Evolutionary conservation across 2,113 vertebrate species (phyloP), one percentile per base, ranked within the genome.

Genomic region (Macquaria australasica): DNA sequence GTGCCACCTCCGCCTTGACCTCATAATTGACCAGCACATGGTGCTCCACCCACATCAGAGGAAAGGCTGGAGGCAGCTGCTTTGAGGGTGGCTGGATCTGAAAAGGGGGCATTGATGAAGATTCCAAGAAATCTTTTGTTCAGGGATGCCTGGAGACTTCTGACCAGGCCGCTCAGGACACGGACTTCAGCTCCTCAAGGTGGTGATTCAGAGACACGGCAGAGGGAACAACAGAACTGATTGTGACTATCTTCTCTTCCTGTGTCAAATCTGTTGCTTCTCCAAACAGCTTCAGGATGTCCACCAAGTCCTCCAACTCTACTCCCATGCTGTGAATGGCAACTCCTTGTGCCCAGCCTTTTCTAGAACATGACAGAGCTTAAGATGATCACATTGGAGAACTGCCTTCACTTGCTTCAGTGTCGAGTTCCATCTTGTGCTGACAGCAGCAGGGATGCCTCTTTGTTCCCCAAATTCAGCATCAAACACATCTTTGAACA

Each of bases 241-340:
- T 67, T 34, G 67, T 83, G 31, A 84, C 39, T 1, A 73, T 10
- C 28, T 59, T 72, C 34, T 62, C 55, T 3, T 21, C 39, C n/a
- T 69, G 77, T 37, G 55, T 79, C 55, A 79, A 59, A 62, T 77
- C 74, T 18, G 67, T 78, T 56, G 74, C 74, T 37, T 77, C 67
- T 37, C 43, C 81, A 72, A 72, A 83, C 0, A 67, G 45, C 67
- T 64, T 72, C 48, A 77, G 4, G 39, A 73, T 66, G 41, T 73
- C 50, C n/a, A 78, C 50, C 21, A 50, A 18, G 28, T 78, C 59
- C 41, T 78, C 37, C 25, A 72, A 37, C 48, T 77, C 79, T 51
- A 68, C 31, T 78, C 73, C 20, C 16, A 11, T 70, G 77, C 0
- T 63, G 77, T 58, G 37, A 81, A 69, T 2, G 11, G 43, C 63